phyloP scores from a whole-genome alignment of 64 coral and sea anemone species.

The Catalaphyllia jardinei region DNA sequence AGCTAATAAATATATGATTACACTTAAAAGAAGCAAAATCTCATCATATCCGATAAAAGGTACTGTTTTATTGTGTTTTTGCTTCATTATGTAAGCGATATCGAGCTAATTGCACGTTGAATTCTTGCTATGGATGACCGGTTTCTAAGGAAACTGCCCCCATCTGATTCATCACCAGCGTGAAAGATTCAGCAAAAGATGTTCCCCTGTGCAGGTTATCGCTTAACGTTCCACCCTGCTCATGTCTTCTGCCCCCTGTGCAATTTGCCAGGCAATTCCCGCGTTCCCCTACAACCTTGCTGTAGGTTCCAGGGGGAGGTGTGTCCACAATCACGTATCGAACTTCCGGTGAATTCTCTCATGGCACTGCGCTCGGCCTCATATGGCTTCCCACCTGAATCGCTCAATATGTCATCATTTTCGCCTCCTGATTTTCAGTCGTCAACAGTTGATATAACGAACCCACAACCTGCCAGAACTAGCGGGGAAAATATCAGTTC shows the following conservation, averaged over 20 bases:
- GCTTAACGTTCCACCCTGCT: neutral
- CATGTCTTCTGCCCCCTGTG: conserved; percentile 1
- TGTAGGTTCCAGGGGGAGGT: conserved; percentile 3
- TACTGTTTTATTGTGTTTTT: conserved; percentile 28
- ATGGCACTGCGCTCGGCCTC: neutral
- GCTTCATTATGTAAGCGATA: conserved; percentile 52
- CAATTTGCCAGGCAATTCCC: neutral
- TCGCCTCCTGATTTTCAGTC: neutral
- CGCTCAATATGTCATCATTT: neutral
- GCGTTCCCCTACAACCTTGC: neutral
- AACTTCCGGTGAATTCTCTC: conserved; percentile 1
- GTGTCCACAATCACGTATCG: neutral
- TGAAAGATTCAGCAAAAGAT: neutral
- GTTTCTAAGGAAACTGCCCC: conserved; percentile 8
- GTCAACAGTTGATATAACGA: neutral
- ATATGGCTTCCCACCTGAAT: neutral
- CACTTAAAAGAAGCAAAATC: conserved; percentile 4
- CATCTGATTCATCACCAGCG: neutral
- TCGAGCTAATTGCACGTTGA: neutral
- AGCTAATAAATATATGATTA: conserved; percentile 21
- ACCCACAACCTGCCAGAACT: neutral
- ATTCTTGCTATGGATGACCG: neutral
- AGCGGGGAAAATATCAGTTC: neutral
- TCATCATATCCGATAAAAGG: conserved; percentile 35
- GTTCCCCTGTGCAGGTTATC: conserved; percentile 5